Evolutionary conservation across 2,797 vertebrate species (phyloP).

Genomic region (Nothura maculosa): DNA sequence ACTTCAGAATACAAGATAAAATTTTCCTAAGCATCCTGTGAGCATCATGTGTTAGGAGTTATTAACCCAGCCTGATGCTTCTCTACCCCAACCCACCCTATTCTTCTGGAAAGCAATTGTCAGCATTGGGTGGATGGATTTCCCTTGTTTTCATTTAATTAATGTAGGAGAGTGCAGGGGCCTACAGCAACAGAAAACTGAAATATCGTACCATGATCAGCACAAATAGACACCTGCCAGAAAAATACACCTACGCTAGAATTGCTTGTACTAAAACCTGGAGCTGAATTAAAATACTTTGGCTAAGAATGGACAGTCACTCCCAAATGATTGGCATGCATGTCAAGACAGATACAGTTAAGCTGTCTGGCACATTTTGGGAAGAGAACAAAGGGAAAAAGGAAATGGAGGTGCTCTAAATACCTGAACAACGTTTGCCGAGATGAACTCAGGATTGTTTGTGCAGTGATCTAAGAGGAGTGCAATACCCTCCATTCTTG

Average conservation of each 20-base stretch:
- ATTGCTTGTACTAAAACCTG: neutral
- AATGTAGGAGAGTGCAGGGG: neutral
- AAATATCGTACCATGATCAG: neutral
- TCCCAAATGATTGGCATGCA: neutral
- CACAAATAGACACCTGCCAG: neutral
- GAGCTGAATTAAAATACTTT: neutral
- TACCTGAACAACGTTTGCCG: constrained; percentile 71
- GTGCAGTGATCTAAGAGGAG: constrained; percentile 66
- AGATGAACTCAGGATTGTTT: constrained; percentile 49
- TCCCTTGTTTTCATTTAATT: neutral
- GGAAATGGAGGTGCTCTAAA: neutral
- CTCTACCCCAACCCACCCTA: neutral
- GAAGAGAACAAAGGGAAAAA: neutral
- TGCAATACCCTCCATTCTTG: constrained; percentile 62
- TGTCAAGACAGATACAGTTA: neutral
- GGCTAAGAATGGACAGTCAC: neutral
- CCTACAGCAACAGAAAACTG: neutral
- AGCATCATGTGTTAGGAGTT: neutral
- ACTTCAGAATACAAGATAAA: neutral
- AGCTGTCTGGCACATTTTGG: neutral
- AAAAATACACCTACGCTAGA: neutral
- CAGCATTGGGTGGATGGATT: neutral
- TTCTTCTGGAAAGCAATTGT: neutral
- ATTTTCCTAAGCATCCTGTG: neutral
- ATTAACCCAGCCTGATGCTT: neutral